Base-by-base conservation (phyloP, 1,140 invertebrate genomes). In the Zaprionus tsacasi region DNA sequence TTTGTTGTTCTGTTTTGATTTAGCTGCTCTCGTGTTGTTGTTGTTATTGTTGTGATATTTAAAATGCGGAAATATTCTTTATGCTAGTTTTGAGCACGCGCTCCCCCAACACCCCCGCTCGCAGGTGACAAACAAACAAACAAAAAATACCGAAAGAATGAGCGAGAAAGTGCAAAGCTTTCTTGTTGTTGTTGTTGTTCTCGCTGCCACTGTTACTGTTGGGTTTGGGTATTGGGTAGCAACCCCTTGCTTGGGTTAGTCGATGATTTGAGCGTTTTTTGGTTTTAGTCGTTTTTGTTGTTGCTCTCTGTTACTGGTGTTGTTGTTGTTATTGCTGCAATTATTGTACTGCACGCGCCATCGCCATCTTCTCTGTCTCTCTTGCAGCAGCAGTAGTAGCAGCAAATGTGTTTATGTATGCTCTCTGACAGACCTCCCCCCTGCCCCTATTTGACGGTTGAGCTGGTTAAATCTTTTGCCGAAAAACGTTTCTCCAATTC, bases 321-420 rank as follows among this genome's bases (percentile, higher is more conserved):
- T 59, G 40, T 74, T 57, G 50, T 69, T 60, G 15, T 35, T 25
- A 56, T 76, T 68, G 58, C 21, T 75, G 70, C 76, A 73, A 66
- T 81, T 73, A 81, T 80, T 61, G 58, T 74, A 78, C 75, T 77
- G 72, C 78, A 82, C 72, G 68, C 67, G 73, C 72, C 79, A 70
- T 75, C 67, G 73, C 72, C 79, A 70, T 75, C 72, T 69, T 52
- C 65, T 78, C 40, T 77, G 27, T 30, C 68, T 43, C 40, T 45
- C n/a, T 15, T 43, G 40, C 40, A 43, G 40, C 40, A 8, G n/a
- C 40, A 43, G 13, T 6, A 8, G n/a, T 13, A 15, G 52, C 73
- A 75, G 12, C 35, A n/a, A 25, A 36, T 38, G 33, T 59, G 33
- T 59, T 59, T 50, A 13, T 70, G 54, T 45, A 36, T 64, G 21